A percentile compares a stretch with the other conserved stretches of the same genome.
Conservation (phyloP, 2,113 vertebrate genomes). For the Cryptoleucopteryx plumbea region DNA sequence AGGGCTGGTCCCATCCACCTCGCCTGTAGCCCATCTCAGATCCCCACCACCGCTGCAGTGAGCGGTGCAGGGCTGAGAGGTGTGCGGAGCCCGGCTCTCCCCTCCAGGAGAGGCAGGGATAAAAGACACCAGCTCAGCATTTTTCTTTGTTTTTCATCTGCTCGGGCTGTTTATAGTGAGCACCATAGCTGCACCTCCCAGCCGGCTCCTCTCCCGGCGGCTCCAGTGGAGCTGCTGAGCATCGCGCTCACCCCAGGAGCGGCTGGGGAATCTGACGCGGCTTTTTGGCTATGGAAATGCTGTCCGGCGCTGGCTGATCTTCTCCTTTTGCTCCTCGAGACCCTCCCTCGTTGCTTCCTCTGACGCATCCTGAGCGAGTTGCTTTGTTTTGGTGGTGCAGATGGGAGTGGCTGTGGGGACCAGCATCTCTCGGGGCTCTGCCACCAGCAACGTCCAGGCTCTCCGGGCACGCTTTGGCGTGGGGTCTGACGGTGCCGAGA, state of each 20-base stretch:
- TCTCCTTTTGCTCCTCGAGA: background rate
- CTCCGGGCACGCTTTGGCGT: rapidly evolving
- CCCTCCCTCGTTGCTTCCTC: background rate
- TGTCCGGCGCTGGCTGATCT: background rate
- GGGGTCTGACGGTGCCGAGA: background rate
- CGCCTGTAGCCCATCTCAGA: rapidly evolving
- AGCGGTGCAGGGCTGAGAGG: background rate
- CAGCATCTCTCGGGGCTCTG: background rate
- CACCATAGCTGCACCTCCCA: background rate
- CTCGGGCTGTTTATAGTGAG: slow-evolving; percentile 2
- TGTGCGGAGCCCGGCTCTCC: background rate
- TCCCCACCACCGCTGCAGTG: background rate
- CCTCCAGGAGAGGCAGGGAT: background rate
- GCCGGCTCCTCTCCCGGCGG: background rate
- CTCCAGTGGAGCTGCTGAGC: background rate
- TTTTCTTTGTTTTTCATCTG: slow-evolving; percentile 61
- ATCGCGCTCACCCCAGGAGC: background rate
- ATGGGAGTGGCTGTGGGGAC: slow-evolving; percentile 22
- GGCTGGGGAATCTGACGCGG: rapidly evolving
- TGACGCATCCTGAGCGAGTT: background rate
- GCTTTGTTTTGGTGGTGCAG: slow-evolving; percentile 44
- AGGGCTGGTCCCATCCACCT: background rate
- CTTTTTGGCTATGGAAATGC: background rate
- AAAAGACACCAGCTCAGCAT: slow-evolving; percentile 55
- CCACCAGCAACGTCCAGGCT: background rate